Evolutionary conservation across 2,113 vertebrate species (phyloP).

Genomic region (Myrmophylax atrothorax): DNA sequence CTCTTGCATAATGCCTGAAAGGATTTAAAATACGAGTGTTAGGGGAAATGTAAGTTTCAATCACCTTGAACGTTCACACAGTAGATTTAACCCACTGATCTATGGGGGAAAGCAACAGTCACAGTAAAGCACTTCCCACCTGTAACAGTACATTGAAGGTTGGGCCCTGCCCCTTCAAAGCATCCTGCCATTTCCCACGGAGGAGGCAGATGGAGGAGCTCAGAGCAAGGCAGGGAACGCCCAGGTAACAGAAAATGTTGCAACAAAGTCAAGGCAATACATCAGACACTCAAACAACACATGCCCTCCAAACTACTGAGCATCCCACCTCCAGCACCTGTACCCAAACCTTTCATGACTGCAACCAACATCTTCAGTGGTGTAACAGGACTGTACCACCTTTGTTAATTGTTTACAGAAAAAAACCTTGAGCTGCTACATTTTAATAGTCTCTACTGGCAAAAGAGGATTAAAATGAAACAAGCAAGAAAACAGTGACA

Average conservation of each 20-base stretch:
- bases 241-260: fast-evolving
- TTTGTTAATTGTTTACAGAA: neutral
- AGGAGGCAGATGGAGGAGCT: fast-evolving
- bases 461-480: constrained; percentile 49
- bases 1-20: neutral
- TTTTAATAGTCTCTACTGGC: neutral
- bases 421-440: neutral
- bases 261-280: neutral
- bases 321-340: neutral
- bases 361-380: neutral
- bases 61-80: neutral
- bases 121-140: neutral
- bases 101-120: neutral
- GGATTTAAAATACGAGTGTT: neutral
- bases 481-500: neutral
- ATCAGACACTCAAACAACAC: neutral
- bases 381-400: neutral
- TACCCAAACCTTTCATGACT: neutral
- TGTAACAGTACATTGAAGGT: neutral
- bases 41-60: neutral
- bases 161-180: neutral
- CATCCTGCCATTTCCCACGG: fast-evolving
- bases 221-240: neutral
- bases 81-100: neutral
- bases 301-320: neutral